Base-by-base conservation (phyloP, 1,140 invertebrate genomes). In the Drosophila nikananu region DNA sequence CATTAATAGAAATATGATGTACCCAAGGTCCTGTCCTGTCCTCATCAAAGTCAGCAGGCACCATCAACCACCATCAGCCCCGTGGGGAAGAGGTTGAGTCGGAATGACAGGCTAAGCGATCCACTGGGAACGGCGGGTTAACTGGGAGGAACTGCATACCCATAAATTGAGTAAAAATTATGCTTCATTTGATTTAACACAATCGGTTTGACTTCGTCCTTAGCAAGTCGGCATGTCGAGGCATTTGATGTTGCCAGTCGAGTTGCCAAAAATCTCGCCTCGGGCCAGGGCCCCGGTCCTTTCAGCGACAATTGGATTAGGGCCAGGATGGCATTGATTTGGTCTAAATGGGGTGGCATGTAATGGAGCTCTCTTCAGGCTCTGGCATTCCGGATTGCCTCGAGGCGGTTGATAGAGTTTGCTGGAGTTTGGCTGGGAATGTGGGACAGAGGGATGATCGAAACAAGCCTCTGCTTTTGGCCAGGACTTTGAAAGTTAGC, bases 111-210 rank as follows among this genome's bases (percentile, higher is more conserved):
- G 27, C 77, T 89, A 87, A 87, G 83, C 77, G 83, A 37, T 87
- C 83, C 83, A 78, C 52, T 73, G 83, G 86, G 86, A 80, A 55
- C 58, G 68, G 32, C 35, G 67, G 54, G 73, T 46, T 77, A 77
- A 67, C 41, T 58, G 67, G 66, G 54, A 55, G 68, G 49, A 52
- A 44, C 51, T 64, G 66, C 77, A 25, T 64, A 39, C 51, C 10
- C 76, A 86, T 74, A 91, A 89, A 89, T 89, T 86, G 86, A 89
- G 86, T 89, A 81, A 86, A 86, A 89, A 91, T 89, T 89, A 89
- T 89, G 86, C 86, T 89, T 89, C 81, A 89, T 89, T 89, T 89
- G 86, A 90, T 89, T 89, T 91, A 86, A 91, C 86, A 89, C 86
- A 89, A 89, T 90, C 81, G 86, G 61, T 73, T 81, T 81, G 55